A percentile compares a stretch with the other conserved stretches of the same genome.
Evolutionary conservation across 2,113 vertebrate genomes (phyloP).

Genomic region (Pogonocichla stellata): DNA sequence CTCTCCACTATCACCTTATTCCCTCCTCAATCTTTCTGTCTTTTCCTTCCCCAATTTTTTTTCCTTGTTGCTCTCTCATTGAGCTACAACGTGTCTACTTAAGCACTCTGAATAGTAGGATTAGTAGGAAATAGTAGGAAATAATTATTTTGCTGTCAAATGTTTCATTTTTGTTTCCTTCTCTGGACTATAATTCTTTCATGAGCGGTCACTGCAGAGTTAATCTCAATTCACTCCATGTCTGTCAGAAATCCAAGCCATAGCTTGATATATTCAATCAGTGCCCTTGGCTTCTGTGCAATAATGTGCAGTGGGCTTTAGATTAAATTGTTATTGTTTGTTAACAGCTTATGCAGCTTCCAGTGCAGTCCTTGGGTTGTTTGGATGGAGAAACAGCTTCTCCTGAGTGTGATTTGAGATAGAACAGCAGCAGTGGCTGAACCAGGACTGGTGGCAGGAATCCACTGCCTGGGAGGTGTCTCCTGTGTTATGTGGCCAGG

Average conservation of each 20-base stretch:
- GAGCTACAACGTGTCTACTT: not conserved
- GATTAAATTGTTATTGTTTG: not conserved
- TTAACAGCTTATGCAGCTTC: not conserved
- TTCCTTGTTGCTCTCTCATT: not conserved
- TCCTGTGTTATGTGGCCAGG: fast-evolving
- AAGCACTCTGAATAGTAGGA: not conserved
- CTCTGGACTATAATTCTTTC: not conserved
- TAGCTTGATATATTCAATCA: not conserved
- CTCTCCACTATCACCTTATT: not conserved
- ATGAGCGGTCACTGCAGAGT: not conserved
- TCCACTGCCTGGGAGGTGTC: not conserved
- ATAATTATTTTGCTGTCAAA: not conserved
- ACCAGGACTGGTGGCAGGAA: not conserved
- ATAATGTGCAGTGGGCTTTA: not conserved
- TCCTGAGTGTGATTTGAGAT: fast-evolving
- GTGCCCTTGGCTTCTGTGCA: not conserved
- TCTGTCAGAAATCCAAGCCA: not conserved
- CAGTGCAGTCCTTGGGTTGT: not conserved
- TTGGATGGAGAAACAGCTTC: not conserved
- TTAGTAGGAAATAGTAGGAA: too few species aligned
- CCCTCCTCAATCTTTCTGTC: not conserved
- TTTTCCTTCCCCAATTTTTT: not conserved
- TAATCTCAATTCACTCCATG: not conserved
- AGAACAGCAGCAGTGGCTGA: not conserved
- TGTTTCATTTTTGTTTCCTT: not conserved